Conservation (phyloP, 64 coral and sea anemone species). For the Trachythela sp. region DNA sequence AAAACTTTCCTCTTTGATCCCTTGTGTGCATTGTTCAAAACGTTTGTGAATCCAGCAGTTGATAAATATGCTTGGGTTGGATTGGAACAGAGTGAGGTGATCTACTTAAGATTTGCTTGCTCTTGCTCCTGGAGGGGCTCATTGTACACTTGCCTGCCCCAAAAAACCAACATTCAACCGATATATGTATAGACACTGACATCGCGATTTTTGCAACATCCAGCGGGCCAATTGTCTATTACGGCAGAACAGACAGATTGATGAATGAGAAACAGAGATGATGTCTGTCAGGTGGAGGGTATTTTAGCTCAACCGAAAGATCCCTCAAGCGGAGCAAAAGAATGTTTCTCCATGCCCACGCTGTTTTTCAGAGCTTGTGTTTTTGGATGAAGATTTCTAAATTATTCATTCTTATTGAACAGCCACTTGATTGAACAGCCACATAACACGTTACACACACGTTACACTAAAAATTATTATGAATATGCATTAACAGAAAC, state of each 20-base stretch:
- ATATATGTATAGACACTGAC: not conserved
- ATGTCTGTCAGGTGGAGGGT: conserved; percentile 8
- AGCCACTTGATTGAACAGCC: no score
- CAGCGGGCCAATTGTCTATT: not conserved
- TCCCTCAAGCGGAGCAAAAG: not conserved
- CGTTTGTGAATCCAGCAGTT: no score
- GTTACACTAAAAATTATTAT: no score
- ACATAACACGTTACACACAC: no score
- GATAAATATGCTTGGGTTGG: no score
- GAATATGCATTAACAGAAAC: no score
- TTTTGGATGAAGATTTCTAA: no score
- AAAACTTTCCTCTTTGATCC: not conserved
- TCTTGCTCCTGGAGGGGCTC: not conserved
- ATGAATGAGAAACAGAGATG: not conserved
- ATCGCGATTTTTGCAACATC: not conserved
- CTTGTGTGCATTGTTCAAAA: not conserved
- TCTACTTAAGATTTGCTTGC: not conserved
- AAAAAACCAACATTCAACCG: not conserved
- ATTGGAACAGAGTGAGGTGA: not conserved
- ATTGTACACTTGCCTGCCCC: not conserved
- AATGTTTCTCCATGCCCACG: not conserved
- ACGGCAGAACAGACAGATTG: not conserved
- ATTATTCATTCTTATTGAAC: no score
- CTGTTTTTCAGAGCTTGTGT: no score
- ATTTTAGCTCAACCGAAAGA: not conserved